Percentiles rank a stretch among this genome's conserved stretches.
phyloP scores from a whole-genome alignment of 1,140 invertebrate genomes.

The Cotesia glomerata region DNA sequence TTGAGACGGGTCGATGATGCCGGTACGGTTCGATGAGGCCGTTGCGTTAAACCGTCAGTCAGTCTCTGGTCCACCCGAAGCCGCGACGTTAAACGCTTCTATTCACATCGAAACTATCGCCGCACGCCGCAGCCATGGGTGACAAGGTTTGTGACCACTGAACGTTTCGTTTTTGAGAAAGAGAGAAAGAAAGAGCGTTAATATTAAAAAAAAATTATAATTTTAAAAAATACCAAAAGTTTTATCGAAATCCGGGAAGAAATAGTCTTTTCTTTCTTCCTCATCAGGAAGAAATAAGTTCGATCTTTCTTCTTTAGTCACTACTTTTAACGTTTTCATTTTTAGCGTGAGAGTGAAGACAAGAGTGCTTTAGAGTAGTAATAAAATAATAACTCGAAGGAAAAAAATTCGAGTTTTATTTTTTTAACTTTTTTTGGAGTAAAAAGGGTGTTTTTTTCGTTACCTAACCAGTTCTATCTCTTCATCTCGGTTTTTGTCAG shows the following conservation, averaged over 20 bases:
- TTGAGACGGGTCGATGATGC: constrained; percentile 59
- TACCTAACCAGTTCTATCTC: not conserved
- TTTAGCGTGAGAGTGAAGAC: too few relatives aligned
- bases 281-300: not conserved
- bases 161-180: constrained; percentile 3
- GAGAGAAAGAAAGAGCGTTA: constrained; percentile 6
- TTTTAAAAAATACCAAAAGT: not conserved
- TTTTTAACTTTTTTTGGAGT: not conserved
- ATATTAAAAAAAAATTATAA: constrained; percentile 18
- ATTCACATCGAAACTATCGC: constrained; percentile 47
- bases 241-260: not conserved
- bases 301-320: too few relatives aligned
- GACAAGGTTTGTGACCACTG: constrained; percentile 57
- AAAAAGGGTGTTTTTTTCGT: not conserved
- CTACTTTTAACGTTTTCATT: too few relatives aligned
- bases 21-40: constrained; percentile 51
- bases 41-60: constrained; percentile 54
- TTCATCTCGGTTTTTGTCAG: not conserved
- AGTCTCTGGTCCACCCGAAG: constrained; percentile 59
- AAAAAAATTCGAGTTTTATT: not conserved
- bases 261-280: too few relatives aligned
- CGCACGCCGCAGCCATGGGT: constrained; percentile 59
- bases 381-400: too few relatives aligned
- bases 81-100: constrained; percentile 52
- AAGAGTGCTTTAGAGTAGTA: too few relatives aligned